Base-by-base conservation (phyloP, 2,888 invertebrate species). In the Palloptera scutellata region DNA sequence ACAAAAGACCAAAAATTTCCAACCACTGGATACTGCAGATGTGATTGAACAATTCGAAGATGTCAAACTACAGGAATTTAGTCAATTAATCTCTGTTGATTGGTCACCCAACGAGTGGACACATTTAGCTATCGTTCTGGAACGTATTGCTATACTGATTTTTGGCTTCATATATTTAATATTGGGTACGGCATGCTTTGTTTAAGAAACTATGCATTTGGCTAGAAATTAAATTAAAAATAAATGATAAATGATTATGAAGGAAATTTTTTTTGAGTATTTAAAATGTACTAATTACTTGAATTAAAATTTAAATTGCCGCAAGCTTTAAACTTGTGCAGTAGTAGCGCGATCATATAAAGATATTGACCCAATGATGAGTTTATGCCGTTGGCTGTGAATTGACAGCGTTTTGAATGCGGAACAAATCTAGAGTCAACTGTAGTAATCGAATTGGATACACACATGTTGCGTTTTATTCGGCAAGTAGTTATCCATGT, bases 91-190 rank as follows among this genome's bases (percentile, higher is more conserved):
- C 57, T 69, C 66, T 19, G 67, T 57, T 1, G 70, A 72, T 61
- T 55, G 55, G 19, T 60, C 65, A 1, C 69, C 72, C 42, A 74
- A 74, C 54, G 76, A 77, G 13, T 78, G 78, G 78, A 69, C 66
- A 8, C 70, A 72, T 1, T 70, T 78, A 17, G 76, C 75, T 3
- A 72, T 70, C 53, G 55, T 77, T 52, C 48, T 77, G 11, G 76
- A 78, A 53, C 73, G 74, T 20, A 55, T 74, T 8, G 64, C 71
- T 20, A 73, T 76, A 51, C 13, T 76, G 9, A 52, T 71, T 3
- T 75, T 68, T 55, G 58, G 62, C n/a, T 55, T 71, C 11, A 62
- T 71, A 43, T 76, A 69, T 70, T 45, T 72, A 42, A 52, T 74
- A 54, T 64, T 75, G 54, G 65, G 65, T 45, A 57, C 70, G 13